Base-by-base conservation (phyloP, 2,888 invertebrate species). In the Leuctra nigra region DNA sequence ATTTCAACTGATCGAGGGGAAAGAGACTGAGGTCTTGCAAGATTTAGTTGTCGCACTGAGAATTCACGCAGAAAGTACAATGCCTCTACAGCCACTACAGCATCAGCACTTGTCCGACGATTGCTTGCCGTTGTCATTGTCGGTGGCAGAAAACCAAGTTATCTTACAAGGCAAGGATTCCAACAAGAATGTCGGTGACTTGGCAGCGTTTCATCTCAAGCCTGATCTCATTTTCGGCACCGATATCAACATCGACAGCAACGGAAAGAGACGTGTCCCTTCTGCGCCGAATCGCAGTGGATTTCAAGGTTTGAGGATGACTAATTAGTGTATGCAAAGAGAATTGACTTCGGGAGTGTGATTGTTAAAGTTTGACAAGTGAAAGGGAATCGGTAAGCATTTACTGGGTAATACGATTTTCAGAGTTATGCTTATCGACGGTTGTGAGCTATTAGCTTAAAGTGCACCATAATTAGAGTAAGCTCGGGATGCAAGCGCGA, bases 11-110 rank as follows among this genome's bases (percentile, higher is more conserved):
- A 89, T 96, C 68, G 96, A 96, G 25, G 33, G 48, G 22, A 59
- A 95, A 80, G 96, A 97, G 78, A 92, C 94, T 33, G 95, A 96
- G 76, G 89, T 94, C 68, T 80, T 96, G 68, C 86, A 90, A 66
- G 95, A 95, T 77, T 79, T 96, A 69, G 91, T 91, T 72, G 80
- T 87, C 71, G 92, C 92, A 68, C 78, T 93, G 14, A 68, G 69
- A 61, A 67, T 74, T 35, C 67, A 64, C 58, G 53, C 60, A 2
- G 55, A 58, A 33, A 53, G 33, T 36, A 50, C 50, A 35, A 35
- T 35, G 35, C 33, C 4, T 35, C 16, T 35, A 13, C 35, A 20
- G n/a, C 50, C 3, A 9, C 20, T 20, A 7, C 35, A 33, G 20
- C 6, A 18, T 2, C 16, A 16, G 7, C 14, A 33, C 18, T 16